A percentile compares a stretch with the other conserved stretches of the same genome.
phyloP scores from a whole-genome alignment of 2,888 invertebrate species.

The Drosophila koepferae region DNA sequence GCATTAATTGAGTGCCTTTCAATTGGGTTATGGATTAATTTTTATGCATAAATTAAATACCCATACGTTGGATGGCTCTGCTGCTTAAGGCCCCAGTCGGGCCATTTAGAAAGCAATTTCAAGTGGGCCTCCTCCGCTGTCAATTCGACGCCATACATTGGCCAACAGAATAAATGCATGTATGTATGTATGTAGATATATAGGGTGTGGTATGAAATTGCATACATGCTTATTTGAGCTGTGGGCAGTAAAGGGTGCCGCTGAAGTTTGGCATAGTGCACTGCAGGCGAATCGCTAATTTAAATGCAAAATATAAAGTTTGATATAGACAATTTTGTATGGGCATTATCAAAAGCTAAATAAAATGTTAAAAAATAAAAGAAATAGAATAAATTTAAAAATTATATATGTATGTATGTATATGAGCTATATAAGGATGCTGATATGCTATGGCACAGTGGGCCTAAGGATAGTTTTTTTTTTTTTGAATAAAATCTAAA shows the following conservation, averaged over 20 bases:
- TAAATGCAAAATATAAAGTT: too few species aligned
- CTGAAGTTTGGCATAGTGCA: conserved; percentile 37
- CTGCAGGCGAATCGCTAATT: too few species aligned
- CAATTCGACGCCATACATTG: conserved; percentile 25
- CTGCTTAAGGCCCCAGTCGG: conserved; percentile 35
- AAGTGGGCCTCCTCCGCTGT: conserved; percentile 48
- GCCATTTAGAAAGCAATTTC: conserved; percentile 75
- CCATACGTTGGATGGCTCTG: conserved; percentile 57
- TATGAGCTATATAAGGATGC: too few species aligned
- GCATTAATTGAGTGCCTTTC: conserved; percentile 77
- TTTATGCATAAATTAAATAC: conserved; percentile 77
- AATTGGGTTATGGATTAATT: conserved; percentile 81
- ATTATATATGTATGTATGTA: too few species aligned
- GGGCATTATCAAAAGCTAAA: too few species aligned
- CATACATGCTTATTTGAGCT: conserved; percentile 20
- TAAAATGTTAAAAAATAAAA: too few species aligned
- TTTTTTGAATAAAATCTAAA: too few species aligned
- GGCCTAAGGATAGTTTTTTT: too few species aligned
- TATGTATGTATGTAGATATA: conserved; percentile 15
- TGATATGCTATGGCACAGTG: too few species aligned
- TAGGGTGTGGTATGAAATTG: conserved; percentile 60
- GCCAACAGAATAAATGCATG: conserved; percentile 4
- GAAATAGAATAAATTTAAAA: too few species aligned
- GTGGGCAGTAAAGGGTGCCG: not conserved
- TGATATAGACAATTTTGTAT: too few species aligned